Conservation (phyloP, 2,888 invertebrate genomes). For the Lycocerus yunnanus region DNA sequence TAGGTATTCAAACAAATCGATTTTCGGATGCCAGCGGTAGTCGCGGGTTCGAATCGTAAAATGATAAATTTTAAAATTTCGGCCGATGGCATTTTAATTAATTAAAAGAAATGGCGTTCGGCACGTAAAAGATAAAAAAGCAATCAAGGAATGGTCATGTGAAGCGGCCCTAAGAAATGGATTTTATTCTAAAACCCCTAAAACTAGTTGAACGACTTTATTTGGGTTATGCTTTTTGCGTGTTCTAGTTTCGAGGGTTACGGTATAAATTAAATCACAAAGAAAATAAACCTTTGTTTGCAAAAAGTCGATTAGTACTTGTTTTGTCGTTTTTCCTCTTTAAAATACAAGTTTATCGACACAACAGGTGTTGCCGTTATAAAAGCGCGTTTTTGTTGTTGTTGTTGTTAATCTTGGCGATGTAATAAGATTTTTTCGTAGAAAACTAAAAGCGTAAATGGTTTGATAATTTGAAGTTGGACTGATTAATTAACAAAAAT, state of each 20-base stretch:
- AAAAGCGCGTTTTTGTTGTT: background rate
- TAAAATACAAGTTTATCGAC: background rate
- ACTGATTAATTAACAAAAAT: background rate
- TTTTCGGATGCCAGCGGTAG: too few species aligned
- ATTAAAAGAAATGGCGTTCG: background rate
- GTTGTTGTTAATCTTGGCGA: background rate
- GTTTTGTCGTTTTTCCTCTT: background rate
- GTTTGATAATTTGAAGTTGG: background rate
- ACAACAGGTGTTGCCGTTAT: background rate
- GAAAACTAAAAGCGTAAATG: background rate
- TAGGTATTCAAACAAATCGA: too few species aligned
- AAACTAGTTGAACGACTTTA: background rate
- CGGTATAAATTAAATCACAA: conserved; percentile 18
- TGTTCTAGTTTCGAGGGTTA: conserved; percentile 5
- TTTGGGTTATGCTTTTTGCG: background rate
- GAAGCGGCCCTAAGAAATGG: background rate
- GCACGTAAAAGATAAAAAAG: background rate
- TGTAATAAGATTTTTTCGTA: background rate
- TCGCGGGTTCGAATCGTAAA: background rate
- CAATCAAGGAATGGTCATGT: background rate
- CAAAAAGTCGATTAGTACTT: background rate
- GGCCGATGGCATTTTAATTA: background rate
- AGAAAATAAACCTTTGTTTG: conserved; percentile 12
- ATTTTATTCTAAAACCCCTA: background rate
- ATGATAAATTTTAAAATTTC: background rate